Percentiles rank a stretch among this genome's conserved stretches.
Conservation (phyloP, 2,797 vertebrate species). For the Eulemur rubriventer region DNA sequence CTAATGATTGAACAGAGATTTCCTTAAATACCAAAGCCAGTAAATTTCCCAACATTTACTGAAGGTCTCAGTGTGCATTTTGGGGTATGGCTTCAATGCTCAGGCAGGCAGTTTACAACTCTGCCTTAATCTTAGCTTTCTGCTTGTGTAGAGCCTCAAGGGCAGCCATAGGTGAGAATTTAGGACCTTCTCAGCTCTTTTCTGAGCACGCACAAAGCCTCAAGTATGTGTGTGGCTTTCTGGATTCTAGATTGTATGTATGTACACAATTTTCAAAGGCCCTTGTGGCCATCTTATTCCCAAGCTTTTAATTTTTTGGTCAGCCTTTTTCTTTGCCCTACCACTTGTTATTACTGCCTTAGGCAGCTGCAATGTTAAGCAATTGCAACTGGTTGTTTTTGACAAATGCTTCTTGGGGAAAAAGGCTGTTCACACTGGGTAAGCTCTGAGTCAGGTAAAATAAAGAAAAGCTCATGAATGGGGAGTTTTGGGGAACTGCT, state of each 20-base stretch:
- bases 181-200: not conserved
- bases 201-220: not conserved
- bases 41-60: not conserved
- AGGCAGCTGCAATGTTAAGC: not conserved
- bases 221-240: not conserved
- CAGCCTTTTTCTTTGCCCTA: not conserved
- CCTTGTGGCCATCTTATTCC: not conserved
- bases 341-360: not conserved
- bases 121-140: not conserved
- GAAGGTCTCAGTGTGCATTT: not conserved
- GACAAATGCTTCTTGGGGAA: not conserved
- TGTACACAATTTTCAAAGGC: not conserved
- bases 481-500: not conserved
- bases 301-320: not conserved
- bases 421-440: not conserved
- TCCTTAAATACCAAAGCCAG: not conserved
- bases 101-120: not conserved
- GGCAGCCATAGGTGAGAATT: not conserved
- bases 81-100: not conserved
- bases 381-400: not conserved
- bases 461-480: not conserved
- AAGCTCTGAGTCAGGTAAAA: not conserved
- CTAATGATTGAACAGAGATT: not conserved
- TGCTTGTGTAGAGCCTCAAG: not conserved
- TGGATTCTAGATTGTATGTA: not conserved